Base-by-base conservation (phyloP, 2,113 vertebrate genomes). In the Bubo scandiacus region DNA sequence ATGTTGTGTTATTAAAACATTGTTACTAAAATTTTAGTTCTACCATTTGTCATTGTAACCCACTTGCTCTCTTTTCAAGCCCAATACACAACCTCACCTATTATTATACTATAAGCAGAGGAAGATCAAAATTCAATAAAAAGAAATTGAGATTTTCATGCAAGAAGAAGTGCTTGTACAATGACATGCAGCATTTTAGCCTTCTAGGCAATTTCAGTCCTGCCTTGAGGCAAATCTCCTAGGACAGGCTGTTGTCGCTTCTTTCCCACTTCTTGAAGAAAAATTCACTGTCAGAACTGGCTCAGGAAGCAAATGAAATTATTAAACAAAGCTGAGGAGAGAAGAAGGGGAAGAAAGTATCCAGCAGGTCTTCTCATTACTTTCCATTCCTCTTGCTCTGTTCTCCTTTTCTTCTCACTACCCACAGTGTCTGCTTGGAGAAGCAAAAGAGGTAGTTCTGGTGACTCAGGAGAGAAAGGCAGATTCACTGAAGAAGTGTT, bases 1-100 rank as follows among this genome's bases (percentile, higher is more conserved):
- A 83, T 78, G 72, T 66, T 92, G 25, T 87, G 61, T 54, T 96
- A 96, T 95, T 88, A 95, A 95, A 93, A 88, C 43, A 51, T 88
- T 49, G 51, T 57, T 73, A 83, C 86, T 71, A 85, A 86, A 71
- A 74, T 58, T 51, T 30, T 29, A 54, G n/a, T 84, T 68, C 36
- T 82, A 26, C 18, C 14, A 21, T 87, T 81, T 83, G 15, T 82
- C 74, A 40, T 21, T 47, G n/a, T 43, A 95, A 47, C 10, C 20
- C 22, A 20, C 17, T 85, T 11, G 1, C 63, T 84, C n/a, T 18
- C 18, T 74, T n/a, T 84, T 70, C 26, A 68, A 85, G 42, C 16
- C 49, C 45, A 40, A 13, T 19, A 12, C 5, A 38, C 43, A 84
- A 17, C 42, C 61, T 55, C 32, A 68, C 3, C 7, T 19, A 13